A percentile compares a stretch with the other conserved stretches of the same genome.
phyloP scores from a whole-genome alignment of 1,140 invertebrate genomes.

The Oscheius sp. region DNA sequence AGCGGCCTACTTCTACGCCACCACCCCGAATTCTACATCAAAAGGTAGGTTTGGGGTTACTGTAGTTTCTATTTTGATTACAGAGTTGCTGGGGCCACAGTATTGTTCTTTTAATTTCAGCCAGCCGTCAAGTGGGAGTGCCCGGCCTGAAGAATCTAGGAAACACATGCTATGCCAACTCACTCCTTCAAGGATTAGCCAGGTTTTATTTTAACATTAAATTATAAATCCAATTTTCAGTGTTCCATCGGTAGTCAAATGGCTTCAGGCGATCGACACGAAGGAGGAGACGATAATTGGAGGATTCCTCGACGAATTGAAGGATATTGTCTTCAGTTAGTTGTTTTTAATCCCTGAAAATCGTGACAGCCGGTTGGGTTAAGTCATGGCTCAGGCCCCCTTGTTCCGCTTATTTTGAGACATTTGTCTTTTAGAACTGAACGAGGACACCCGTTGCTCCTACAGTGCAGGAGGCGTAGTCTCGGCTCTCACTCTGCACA shows the following conservation, averaged over 20 bases:
- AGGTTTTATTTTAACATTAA: constrained; percentile 16
- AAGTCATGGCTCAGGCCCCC: no score
- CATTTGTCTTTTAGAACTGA: constrained; percentile 24
- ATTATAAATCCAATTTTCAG: constrained; percentile 4
- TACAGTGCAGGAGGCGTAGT: constrained; percentile 14
- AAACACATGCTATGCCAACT: constrained; percentile 46
- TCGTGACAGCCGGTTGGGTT: no score
- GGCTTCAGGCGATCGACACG: constrained; percentile 22
- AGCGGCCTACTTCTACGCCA: constrained; percentile 22
- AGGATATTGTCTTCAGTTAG: constrained; percentile 17
- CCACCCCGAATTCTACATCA: constrained; percentile 4
- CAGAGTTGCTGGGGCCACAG: not conserved
- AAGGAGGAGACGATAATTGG: not conserved
- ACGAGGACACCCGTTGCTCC: not conserved
- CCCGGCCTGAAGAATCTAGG: constrained; percentile 41
- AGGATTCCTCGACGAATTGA: constrained; percentile 12
- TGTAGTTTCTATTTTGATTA: not conserved
- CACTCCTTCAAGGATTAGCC: constrained; percentile 43
- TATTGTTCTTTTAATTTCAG: constrained; percentile 17
- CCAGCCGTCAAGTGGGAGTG: not conserved
- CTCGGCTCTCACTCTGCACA: not conserved
- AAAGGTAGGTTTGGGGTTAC: constrained; percentile 5
- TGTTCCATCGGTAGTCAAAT: constrained; percentile 30
- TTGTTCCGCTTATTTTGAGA: not conserved
- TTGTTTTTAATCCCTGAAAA: no score